Percentiles rank a stretch among this genome's conserved stretches.
phyloP scores from a whole-genome alignment of 2,888 invertebrate species.

The Lasius fuliginosus region DNA sequence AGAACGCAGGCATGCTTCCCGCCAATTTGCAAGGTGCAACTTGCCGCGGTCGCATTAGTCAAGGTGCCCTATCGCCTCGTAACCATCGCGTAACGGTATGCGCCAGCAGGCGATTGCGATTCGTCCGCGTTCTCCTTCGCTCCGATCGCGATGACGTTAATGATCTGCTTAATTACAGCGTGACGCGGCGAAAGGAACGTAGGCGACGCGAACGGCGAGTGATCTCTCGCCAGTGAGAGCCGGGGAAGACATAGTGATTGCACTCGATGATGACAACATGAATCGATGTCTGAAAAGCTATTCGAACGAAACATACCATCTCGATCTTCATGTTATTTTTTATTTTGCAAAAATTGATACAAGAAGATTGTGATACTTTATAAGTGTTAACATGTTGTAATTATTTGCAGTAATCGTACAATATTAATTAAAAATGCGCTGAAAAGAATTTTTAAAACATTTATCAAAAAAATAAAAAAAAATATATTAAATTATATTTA shows the following conservation, averaged over 20 bases:
- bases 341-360: not conserved
- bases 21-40: conserved; percentile 86
- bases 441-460: not conserved
- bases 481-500: no score
- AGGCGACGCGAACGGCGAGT: conserved; percentile 43
- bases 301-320: not conserved
- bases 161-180: conserved; percentile 85
- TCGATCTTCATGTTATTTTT: not conserved
- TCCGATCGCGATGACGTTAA: conserved; percentile 82
- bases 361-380: not conserved
- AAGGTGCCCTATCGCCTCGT: conserved; percentile 83
- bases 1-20: conserved; percentile 62
- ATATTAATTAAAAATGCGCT: conserved; percentile 11
- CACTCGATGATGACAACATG: not conserved
- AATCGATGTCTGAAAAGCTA: not conserved
- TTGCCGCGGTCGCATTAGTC: conserved; percentile 83
- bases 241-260: not conserved
- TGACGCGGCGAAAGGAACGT: conserved; percentile 75
- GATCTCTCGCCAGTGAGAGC: conserved; percentile 40
- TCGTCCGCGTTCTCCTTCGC: conserved; percentile 71
- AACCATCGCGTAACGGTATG: conserved; percentile 85
- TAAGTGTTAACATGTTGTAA: not conserved
- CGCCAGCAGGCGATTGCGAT: conserved; percentile 79
- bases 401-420: not conserved
- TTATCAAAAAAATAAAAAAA: not conserved